Evolutionary conservation across 2,113 vertebrate species (phyloP).

Genomic region (Hemiprocne comata): DNA sequence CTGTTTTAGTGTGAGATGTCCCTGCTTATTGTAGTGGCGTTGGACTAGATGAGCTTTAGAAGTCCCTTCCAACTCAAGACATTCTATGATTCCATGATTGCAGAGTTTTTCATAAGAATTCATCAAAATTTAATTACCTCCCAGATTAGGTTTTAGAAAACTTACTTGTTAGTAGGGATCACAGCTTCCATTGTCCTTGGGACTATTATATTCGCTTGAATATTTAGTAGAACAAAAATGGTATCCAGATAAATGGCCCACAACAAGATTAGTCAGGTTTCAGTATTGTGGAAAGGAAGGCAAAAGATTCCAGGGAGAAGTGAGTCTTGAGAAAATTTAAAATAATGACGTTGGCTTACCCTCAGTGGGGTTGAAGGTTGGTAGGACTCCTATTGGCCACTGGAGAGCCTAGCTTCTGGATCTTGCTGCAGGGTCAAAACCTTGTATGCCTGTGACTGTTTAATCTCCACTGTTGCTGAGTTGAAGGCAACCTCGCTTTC

Average conservation of each 20-base stretch:
- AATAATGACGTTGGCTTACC: background rate
- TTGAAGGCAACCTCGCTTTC: background rate
- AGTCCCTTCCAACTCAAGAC: too few relatives aligned
- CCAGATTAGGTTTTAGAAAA: background rate
- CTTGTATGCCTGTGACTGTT: background rate
- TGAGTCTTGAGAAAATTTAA: background rate
- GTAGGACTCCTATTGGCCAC: background rate
- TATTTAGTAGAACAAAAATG: background rate
- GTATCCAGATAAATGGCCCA: background rate
- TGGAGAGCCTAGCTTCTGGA: background rate
- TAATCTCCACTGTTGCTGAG: background rate
- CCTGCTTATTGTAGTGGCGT: too few relatives aligned
- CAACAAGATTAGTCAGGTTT: background rate
- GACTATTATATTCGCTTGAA: background rate
- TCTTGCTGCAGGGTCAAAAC: background rate
- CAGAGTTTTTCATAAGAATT: background rate
- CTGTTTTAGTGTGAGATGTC: too few relatives aligned
- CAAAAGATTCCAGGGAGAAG: background rate
- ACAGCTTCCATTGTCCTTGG: background rate
- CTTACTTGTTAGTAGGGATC: background rate
- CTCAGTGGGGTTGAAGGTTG: accelerated
- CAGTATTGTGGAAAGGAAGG: background rate
- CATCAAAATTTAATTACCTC: background rate
- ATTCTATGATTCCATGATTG: too few relatives aligned
- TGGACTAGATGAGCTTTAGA: too few relatives aligned